These are phyloP conservation scores for Centropristis striata DNA, from an alignment of 2,113 vertebrate genomes.

Conservation along the genomic window DNA sequence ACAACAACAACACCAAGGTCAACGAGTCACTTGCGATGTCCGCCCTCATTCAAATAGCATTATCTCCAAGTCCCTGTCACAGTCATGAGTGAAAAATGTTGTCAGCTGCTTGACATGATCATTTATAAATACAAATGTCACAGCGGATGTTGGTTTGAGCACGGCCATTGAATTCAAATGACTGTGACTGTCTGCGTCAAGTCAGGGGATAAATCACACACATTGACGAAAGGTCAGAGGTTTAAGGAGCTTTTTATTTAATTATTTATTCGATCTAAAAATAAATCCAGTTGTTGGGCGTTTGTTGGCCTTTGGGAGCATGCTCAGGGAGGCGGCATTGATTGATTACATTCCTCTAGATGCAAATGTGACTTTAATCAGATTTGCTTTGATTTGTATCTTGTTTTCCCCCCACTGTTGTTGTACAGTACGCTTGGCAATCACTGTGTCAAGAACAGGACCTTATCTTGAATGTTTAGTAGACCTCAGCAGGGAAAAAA, in stretches of 20 bases:
- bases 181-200: constrained; percentile 38
- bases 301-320: constrained; percentile 54
- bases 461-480: constrained; percentile 6
- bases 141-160: constrained; percentile 25
- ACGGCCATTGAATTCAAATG: constrained; percentile 30
- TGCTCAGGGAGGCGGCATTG: constrained; percentile 29
- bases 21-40: constrained; percentile 19
- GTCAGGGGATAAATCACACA: constrained; percentile 43
- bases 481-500: not conserved
- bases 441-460: constrained; percentile 14
- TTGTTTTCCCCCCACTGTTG: not conserved
- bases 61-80: constrained; percentile 30
- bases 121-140: constrained; percentile 55
- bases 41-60: constrained; percentile 16
- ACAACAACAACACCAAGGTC: constrained; percentile 38
- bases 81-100: constrained; percentile 22
- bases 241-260: constrained; percentile 50
- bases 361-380: constrained; percentile 65
- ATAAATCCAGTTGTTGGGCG: constrained; percentile 44
- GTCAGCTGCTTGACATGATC: constrained; percentile 44
- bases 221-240: constrained; percentile 57
- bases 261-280: constrained; percentile 61
- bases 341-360: constrained; percentile 64
- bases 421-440: not conserved
- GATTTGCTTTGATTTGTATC: constrained; percentile 55